These are phyloP conservation scores for Anthoscopus minutus DNA, from an alignment of 2,113 vertebrate species.

Conservation along the genomic window DNA sequence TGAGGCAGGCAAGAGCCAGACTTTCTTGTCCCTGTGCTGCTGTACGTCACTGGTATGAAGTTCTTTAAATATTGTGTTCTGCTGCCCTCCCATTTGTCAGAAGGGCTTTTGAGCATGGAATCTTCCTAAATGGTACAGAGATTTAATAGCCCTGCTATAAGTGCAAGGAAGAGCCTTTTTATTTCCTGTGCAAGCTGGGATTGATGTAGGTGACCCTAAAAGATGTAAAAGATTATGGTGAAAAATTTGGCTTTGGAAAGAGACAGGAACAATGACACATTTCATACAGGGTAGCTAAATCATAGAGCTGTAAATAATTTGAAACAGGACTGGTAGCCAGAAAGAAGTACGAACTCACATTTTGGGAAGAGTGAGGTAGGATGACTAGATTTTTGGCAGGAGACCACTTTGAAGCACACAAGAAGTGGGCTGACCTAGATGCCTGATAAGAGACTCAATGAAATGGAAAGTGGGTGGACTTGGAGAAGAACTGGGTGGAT, in stretches of 20 bases:
- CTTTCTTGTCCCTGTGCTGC: background rate
- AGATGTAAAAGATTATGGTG: background rate
- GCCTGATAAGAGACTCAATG: slow-evolving; percentile 33
- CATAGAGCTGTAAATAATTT: background rate
- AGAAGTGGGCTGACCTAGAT: slow-evolving; percentile 44
- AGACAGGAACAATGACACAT: background rate
- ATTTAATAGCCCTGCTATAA: background rate
- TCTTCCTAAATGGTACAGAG: background rate
- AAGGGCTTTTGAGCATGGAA: background rate
- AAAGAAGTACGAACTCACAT: slow-evolving; percentile 15
- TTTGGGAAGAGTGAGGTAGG: slow-evolving; percentile 42
- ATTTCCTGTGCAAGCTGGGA: background rate
- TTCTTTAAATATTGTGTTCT: background rate
- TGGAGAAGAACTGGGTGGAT: slow-evolving; percentile 51
- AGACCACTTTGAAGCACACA: background rate
- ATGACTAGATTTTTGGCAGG: slow-evolving; percentile 38
- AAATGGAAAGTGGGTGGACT: slow-evolving; percentile 46
- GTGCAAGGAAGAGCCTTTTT: background rate
- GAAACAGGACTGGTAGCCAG: background rate
- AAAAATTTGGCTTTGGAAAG: background rate
- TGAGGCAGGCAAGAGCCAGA: background rate
- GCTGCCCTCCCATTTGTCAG: background rate
- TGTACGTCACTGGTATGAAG: background rate
- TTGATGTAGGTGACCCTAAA: background rate
- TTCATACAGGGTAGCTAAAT: background rate